Conservation (phyloP, 1,140 invertebrate genomes). For the Musca domestica region DNA sequence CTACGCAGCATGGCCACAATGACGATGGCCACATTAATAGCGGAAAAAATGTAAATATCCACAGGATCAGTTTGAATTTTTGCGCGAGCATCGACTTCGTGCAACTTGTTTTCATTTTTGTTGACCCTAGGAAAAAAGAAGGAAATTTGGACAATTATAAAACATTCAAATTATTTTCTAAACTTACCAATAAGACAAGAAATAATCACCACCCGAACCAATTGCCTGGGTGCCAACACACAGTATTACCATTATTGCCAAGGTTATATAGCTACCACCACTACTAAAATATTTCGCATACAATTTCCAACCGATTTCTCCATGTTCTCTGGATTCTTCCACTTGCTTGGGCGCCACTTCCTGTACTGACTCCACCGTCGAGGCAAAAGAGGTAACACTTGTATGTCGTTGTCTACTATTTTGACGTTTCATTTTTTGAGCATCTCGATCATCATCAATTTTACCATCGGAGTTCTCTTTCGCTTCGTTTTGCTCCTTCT, state of each 20-base stretch:
- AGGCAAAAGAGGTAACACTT: constrained; percentile 55
- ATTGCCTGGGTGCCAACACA: constrained; percentile 62
- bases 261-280: constrained; percentile 56
- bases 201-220: constrained; percentile 67
- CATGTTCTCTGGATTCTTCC: constrained; percentile 59
- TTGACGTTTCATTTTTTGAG: constrained; percentile 35
- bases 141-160: not conserved
- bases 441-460: constrained; percentile 31
- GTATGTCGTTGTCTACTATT: constrained; percentile 52
- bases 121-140: constrained; percentile 37
- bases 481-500: constrained; percentile 44
- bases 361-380: constrained; percentile 60
- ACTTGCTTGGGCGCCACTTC: constrained; percentile 51
- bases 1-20: constrained; percentile 59
- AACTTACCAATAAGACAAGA: constrained; percentile 66
- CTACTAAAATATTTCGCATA: constrained; percentile 65
- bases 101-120: constrained; percentile 36
- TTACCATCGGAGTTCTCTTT: constrained; percentile 35
- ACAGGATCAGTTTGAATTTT: constrained; percentile 27
- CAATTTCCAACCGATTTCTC: constrained; percentile 59
- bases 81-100: constrained; percentile 22
- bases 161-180: not conserved
- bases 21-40: constrained; percentile 62
- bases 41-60: constrained; percentile 56
- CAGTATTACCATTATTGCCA: constrained; percentile 51